These are phyloP conservation scores for Leptosomus discolor DNA, from an alignment of 2,113 vertebrate genomes.

Conservation along the genomic window DNA sequence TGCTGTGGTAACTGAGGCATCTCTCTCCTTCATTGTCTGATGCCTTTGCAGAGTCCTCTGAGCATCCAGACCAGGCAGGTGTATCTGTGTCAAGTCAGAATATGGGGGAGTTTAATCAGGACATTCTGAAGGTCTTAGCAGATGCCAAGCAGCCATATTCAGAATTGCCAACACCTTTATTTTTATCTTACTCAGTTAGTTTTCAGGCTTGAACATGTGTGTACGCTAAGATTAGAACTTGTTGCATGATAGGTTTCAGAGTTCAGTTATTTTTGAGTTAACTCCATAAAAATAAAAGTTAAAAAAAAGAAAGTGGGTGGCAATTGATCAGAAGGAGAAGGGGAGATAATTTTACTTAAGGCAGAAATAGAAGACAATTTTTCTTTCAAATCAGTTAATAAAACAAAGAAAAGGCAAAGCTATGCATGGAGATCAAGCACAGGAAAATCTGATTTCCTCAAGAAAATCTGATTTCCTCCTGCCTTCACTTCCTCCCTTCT, in stretches of 20 bases:
- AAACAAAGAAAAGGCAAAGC: background rate
- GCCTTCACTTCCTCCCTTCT: background rate
- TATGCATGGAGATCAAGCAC: background rate
- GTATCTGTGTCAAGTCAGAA: background rate
- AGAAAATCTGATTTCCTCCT: background rate
- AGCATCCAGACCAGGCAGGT: background rate
- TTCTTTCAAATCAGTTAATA: background rate
- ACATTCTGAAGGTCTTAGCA: slow-evolving; percentile 32
- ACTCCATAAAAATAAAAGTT: background rate
- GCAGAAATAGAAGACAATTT: background rate
- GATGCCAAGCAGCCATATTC: slow-evolving; percentile 9
- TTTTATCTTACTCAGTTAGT: slow-evolving; percentile 53
- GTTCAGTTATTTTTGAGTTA: slow-evolving; percentile 51
- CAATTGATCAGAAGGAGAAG: background rate
- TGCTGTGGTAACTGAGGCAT: background rate
- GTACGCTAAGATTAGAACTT: slow-evolving; percentile 51
- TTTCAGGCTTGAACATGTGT: slow-evolving; percentile 53
- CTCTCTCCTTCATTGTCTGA: background rate
- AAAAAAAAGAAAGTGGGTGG: background rate
- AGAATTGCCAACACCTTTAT: slow-evolving; percentile 48
- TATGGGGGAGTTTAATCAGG: background rate
- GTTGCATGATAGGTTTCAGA: slow-evolving; percentile 24
- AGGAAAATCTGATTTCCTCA: background rate
- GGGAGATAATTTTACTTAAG: background rate
- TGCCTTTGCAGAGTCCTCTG: background rate